Base-by-base conservation (phyloP, 2,113 vertebrate genomes). In the Otus sunia region DNA sequence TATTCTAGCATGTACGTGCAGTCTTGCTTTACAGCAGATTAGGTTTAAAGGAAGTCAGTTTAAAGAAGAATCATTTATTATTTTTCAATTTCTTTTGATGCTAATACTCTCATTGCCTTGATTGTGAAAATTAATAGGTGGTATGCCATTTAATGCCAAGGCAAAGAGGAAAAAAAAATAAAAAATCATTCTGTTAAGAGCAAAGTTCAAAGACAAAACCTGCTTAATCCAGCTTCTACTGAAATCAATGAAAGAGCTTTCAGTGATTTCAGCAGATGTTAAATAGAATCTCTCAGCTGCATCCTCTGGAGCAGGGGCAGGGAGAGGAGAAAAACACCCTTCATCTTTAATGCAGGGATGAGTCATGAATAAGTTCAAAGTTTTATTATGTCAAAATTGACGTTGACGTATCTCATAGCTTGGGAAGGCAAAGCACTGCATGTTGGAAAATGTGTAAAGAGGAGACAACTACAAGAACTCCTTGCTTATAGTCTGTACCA, bases 201-300 rank as follows among this genome's bases (percentile, higher is more conserved):
- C 29, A 85, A 20, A 85, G 73, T 82, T 89, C 86, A 94, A 71
- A 94, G 69, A 91, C 62, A 94, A 94, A 95, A 85, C 19, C 73
- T 82, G 62, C 74, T 89, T 91, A 92, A 87, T 94, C 66, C 62
- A 78, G 26, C 36, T 87, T 37, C 58, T 62, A 21, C 45, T 47
- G 66, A 91, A 91, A 87, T 75, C 69, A 72, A 4, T 77, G 60
- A 69, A 69, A 86, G 73, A 66, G 49, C 78, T 92, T 68, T 56
- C 68, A 75, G 56, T 87, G 53, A 68, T 47, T 84, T 89, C 83
- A 94, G 80, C 20, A 80, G 72, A 63, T 17, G 58, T 75, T 89
- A 79, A 85, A 80, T 5, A 76, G 73, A 81, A 59, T 36, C 79
- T 68, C 52, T 68, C 66, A 85, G 52, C 43, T 79, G 36, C 56